Percentiles rank a stretch among this genome's conserved stretches.
These are phyloP conservation scores for Creontiades dilutus DNA, from an alignment of 2,888 invertebrate species.

Conservation along the genomic window DNA sequence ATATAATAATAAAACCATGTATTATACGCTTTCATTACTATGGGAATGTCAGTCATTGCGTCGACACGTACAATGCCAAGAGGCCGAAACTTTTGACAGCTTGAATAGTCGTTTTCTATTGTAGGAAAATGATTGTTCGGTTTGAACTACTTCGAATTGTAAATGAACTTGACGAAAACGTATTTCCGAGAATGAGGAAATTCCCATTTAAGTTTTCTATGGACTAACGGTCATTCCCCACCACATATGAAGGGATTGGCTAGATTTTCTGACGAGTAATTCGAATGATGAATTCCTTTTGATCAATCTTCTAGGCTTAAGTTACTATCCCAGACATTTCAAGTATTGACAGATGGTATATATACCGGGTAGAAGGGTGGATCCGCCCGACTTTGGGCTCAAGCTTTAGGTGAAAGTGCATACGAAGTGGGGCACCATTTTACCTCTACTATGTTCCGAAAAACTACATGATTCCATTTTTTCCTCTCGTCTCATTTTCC, in stretches of 20 bases:
- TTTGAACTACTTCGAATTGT: not conserved
- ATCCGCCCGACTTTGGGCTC: no score
- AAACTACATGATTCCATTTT: no score
- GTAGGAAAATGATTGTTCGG: not conserved
- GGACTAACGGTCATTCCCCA: not conserved
- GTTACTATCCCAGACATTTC: not conserved
- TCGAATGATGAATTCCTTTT: not conserved
- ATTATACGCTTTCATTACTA: not conserved
- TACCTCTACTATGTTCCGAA: no score
- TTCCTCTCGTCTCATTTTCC: no score
- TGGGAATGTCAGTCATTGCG: slow-evolving; percentile 5
- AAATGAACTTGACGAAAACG: not conserved
- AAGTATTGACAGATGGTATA: no score
- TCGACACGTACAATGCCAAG: not conserved
- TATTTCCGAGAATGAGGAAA: not conserved
- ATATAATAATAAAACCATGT: not conserved
- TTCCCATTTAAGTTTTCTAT: no score
- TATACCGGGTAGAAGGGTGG: not conserved
- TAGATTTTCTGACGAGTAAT: not conserved
- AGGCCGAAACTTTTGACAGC: not conserved
- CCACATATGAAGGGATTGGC: not conserved
- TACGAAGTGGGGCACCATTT: no score
- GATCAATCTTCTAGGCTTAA: not conserved
- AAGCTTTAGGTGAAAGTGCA: no score
- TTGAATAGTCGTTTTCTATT: slow-evolving; percentile 4